Base-by-base conservation (phyloP, 2,113 vertebrate species). In the Thamnophis sirtalis region DNA sequence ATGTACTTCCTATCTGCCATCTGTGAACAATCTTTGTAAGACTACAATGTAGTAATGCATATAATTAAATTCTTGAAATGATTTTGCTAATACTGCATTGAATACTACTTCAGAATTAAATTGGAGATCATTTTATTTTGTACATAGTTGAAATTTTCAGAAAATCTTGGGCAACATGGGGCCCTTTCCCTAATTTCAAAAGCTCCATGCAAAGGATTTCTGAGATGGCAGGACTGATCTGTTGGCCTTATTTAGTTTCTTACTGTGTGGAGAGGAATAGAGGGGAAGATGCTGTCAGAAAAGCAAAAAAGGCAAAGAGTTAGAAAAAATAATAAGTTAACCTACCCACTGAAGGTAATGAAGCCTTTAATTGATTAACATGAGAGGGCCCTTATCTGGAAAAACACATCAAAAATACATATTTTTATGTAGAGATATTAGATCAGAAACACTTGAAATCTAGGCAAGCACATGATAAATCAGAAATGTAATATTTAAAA, bases 131-230 rank as follows among this genome's bases (percentile, higher is more conserved):
- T 94, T 95, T 92, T 93, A 48, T 94, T 95, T 94, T 93, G 58
- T 94, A 58, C 86, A 92, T 92, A 92, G 3, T 94, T 96, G 93
- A 93, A 94, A 93, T 92, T 87, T 93, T 95, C 94, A 92, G 86
- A 93, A 93, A 93, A 89, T 55, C 80, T 80, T 93, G 5, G 90
- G 92, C 54, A 91, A 55, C 86, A 80, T 93, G 68, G 94, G 58
- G 53, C 88, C 38, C 92, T 38, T 38, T 80, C 6, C 33, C 33
- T 80, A 38, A 38, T 80, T 38, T 80, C 73, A 38, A 80, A 73
- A 80, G 7, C 73, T 80, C 73, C 1, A 7, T 38, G 73, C 33
- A 80, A 80, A 17, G 33, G 73, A 80, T 80, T 38, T 80, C 33
- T 38, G 73, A 38, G 33, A 80, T 80, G 73, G 73, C 33, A 43